Percentiles rank a stretch among this genome's conserved stretches.
phyloP scores from a whole-genome alignment of 2,888 invertebrate species.

The Himalopsyche tibetana region DNA sequence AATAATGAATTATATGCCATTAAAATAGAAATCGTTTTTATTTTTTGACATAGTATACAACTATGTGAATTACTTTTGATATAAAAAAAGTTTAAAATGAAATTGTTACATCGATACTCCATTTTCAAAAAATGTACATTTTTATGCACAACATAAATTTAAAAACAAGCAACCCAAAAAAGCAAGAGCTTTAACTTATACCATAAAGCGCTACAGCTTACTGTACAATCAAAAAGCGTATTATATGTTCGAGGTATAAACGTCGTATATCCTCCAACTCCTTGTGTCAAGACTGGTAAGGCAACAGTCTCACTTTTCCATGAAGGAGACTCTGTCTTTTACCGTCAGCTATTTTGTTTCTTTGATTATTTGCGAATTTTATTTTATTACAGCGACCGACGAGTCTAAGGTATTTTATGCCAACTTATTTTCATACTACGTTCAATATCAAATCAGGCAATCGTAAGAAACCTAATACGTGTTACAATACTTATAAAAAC shows the following conservation, averaged over 20 bases:
- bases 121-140: no score
- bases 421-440: conserved; percentile 1
- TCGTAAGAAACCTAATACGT: no score
- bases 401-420: conserved; percentile 58
- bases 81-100: no score
- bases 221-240: conserved; percentile 3
- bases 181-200: no score
- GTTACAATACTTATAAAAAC: no score
- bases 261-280: not conserved
- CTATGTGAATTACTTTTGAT: no score
- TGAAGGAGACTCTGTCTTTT: not conserved
- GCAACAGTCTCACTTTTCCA: conserved; percentile 30
- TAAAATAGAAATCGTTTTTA: no score
- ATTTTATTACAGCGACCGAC: conserved; percentile 62
- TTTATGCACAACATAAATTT: no score
- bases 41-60: no score
- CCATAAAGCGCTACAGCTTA: not conserved
- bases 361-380: conserved; percentile 63
- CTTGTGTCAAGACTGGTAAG: conserved; percentile 31
- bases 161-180: no score
- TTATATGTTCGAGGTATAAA: not conserved
- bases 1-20: no score
- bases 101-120: no score
- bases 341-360: conserved; percentile 53
- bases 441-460: not conserved